Percentiles rank a stretch among this genome's conserved stretches.
Evolutionary conservation across 2,888 invertebrate genomes (phyloP).

Genomic region (Cheilosia variabilis): DNA sequence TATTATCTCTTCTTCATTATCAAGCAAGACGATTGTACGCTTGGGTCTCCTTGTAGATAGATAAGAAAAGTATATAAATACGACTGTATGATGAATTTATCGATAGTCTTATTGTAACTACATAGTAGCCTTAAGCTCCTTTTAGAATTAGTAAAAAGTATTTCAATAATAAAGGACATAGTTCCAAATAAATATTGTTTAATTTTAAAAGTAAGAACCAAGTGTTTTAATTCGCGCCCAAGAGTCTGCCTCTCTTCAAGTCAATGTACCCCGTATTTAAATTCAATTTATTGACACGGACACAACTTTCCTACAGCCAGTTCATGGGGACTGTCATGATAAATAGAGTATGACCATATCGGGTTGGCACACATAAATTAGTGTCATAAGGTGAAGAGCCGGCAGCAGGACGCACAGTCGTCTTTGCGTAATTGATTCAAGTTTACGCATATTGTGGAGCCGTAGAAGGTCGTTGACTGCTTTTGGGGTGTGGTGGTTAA

Average conservation of each 20-base stretch:
- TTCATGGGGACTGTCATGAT: slow-evolving; percentile 23
- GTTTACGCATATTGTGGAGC: slow-evolving; percentile 26
- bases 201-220: too few relatives aligned
- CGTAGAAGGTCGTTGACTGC: slow-evolving; percentile 39
- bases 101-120: too few relatives aligned
- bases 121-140: too few relatives aligned
- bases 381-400: slow-evolving; percentile 52
- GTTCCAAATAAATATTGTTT: too few relatives aligned
- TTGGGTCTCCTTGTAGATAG: too few relatives aligned
- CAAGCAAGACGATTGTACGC: too few relatives aligned
- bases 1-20: too few relatives aligned
- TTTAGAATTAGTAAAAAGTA: too few relatives aligned
- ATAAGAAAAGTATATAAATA: too few relatives aligned
- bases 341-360: slow-evolving; percentile 39
- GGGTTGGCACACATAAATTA: slow-evolving; percentile 56
- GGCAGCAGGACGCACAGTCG: slow-evolving; percentile 23
- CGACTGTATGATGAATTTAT: too few relatives aligned
- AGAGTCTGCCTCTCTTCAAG: slow-evolving; percentile 16
- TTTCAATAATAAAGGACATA: too few relatives aligned
- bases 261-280: not conserved
- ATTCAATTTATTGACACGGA: slow-evolving; percentile 26
- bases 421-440: slow-evolving; percentile 49
- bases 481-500: slow-evolving; percentile 34
- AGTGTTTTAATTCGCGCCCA: too few relatives aligned
- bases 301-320: slow-evolving; percentile 16